Conservation (phyloP, 1,140 invertebrate genomes). For the Euglossa dilemma region DNA sequence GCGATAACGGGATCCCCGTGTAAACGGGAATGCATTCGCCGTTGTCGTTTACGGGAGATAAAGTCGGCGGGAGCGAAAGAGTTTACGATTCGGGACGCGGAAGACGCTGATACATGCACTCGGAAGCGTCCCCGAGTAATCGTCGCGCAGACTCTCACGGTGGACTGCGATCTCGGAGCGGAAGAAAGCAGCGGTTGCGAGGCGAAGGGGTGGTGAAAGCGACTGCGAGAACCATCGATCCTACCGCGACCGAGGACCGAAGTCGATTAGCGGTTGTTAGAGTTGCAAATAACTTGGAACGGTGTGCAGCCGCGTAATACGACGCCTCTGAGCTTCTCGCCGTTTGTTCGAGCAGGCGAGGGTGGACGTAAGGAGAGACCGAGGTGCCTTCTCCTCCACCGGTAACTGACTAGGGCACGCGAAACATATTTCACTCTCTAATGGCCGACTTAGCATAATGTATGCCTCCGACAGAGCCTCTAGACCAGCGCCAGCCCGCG, state of each 20-base stretch:
- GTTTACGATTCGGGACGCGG: background rate
- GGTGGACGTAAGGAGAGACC: constrained; percentile 35
- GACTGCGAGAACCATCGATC: background rate
- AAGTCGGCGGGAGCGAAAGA: background rate
- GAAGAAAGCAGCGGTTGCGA: too few species aligned
- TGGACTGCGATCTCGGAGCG: too few species aligned
- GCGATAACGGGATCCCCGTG: too few species aligned
- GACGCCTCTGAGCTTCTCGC: constrained; percentile 53
- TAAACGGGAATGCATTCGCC: background rate
- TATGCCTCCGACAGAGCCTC: constrained; percentile 68
- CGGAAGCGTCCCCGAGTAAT: background rate
- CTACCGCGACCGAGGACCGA: background rate
- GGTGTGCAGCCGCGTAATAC: constrained; percentile 53
- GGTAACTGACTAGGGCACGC: constrained; percentile 75
- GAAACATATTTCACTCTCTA: constrained; percentile 76
- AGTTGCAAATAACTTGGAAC: constrained; percentile 70
- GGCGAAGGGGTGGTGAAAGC: too few species aligned
- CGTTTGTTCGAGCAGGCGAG: constrained; percentile 50
- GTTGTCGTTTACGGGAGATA: background rate
- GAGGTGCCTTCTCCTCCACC: constrained; percentile 53
- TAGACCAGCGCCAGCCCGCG: background rate
- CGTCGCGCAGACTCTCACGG: too few species aligned
- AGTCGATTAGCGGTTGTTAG: constrained; percentile 72
- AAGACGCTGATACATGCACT: background rate
- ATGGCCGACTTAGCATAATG: constrained; percentile 77